Conservation (phyloP, 2,888 invertebrate genomes). For the Xiphydria camelus region DNA sequence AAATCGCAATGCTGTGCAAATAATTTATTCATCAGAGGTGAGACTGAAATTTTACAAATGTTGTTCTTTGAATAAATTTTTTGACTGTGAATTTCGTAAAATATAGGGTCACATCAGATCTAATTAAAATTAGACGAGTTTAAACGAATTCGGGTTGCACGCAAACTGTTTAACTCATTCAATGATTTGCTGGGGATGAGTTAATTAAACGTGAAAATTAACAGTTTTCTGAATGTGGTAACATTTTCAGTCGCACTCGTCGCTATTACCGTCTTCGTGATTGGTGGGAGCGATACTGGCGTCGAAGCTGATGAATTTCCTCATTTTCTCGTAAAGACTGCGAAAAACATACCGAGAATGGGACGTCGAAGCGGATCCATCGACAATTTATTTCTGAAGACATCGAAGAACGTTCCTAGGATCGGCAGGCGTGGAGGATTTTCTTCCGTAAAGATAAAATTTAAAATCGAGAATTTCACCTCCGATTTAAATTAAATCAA, state of each 20-base stretch:
- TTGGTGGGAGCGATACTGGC: constrained; percentile 10
- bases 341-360: constrained; percentile 46
- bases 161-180: not conserved
- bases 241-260: constrained; percentile 24
- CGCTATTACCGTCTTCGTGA: constrained; percentile 14
- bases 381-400: constrained; percentile 39
- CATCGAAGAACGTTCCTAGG: constrained; percentile 38
- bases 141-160: no score
- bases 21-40: not conserved
- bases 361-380: constrained; percentile 41
- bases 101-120: no score
- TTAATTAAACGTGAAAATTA: no score
- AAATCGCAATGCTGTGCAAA: not conserved
- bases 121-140: no score
- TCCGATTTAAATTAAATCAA: no score
- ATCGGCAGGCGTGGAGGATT: constrained; percentile 30
- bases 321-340: constrained; percentile 51
- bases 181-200: no score
- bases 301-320: constrained; percentile 43
- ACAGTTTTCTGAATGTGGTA: no score
- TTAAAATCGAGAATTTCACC: no score
- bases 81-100: no score
- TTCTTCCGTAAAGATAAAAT: constrained; percentile 23
- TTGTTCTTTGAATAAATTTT: no score
- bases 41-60: no score